A percentile compares a stretch with the other conserved stretches of the same genome.
Evolutionary conservation across 2,888 invertebrate genomes (phyloP).

Genomic region (Coremacera marginata): DNA sequence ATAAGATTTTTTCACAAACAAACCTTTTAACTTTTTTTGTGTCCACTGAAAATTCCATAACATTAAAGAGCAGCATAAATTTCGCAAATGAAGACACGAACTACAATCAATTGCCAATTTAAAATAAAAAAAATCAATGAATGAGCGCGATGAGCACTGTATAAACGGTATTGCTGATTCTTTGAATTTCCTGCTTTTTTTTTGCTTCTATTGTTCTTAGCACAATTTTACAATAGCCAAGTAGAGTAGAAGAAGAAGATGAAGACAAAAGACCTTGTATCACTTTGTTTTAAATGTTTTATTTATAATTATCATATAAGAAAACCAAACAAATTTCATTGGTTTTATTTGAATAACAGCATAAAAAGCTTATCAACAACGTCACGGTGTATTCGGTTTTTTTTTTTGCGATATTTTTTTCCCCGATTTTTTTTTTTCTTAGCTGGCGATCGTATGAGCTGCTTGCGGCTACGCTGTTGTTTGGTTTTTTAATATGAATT

Average conservation of each 20-base stretch:
- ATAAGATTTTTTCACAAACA: conserved; percentile 39
- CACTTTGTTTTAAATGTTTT: conserved; percentile 1
- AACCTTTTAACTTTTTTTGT: conserved; percentile 66
- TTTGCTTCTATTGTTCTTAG: background rate
- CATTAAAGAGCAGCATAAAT: conserved; percentile 65
- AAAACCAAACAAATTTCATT: background rate
- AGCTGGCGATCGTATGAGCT: background rate
- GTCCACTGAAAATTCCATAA: conserved; percentile 67
- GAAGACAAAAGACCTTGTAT: background rate
- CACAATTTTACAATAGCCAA: background rate
- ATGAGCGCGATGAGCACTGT: background rate
- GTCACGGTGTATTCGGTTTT: background rate
- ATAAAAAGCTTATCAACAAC: conserved; percentile 21
- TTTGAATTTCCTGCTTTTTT: background rate
- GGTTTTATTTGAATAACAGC: background rate
- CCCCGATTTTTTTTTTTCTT: background rate
- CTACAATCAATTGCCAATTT: conserved; percentile 37
- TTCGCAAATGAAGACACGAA: conserved; percentile 58
- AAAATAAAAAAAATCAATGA: background rate
- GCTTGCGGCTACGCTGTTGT: background rate
- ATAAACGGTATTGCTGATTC: background rate
- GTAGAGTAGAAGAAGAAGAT: no score
- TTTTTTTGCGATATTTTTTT: conserved; percentile 1
- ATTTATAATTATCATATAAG: background rate
- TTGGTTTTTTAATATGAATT: background rate